phyloP scores from a whole-genome alignment of 2,888 invertebrate species.

The Ellobium chinense region DNA sequence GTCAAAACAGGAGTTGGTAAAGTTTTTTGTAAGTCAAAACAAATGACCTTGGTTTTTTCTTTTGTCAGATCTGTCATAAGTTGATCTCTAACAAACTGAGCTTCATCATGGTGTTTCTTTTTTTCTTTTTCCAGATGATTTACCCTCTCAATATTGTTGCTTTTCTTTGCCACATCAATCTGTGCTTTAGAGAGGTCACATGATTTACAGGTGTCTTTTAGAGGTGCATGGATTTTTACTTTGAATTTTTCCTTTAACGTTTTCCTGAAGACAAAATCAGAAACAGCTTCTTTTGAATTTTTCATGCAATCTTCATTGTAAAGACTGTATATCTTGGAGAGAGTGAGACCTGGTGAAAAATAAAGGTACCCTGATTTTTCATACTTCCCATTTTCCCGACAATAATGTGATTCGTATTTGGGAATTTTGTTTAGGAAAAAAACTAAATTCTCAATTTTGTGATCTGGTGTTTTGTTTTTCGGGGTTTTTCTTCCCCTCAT shows the following conservation, averaged over 20 bases:
- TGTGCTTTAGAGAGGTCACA: constrained; percentile 4
- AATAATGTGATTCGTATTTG: constrained; percentile 18
- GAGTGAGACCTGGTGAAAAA: neutral
- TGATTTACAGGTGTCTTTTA: constrained; percentile 12
- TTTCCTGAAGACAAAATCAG: neutral
- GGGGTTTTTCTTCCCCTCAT: neutral
- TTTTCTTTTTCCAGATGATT: neutral
- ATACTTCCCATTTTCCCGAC: constrained; percentile 2
- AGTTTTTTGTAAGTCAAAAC: constrained; percentile 2
- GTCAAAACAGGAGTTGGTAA: neutral
- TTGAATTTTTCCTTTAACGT: neutral
- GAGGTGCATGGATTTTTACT: neutral
- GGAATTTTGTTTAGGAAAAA: neutral
- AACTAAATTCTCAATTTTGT: constrained; percentile 4
- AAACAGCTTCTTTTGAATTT: neutral
- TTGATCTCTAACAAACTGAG: neutral
- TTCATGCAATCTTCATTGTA: neutral
- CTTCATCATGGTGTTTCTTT: neutral
- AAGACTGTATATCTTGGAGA: neutral
- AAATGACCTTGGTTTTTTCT: constrained; percentile 2
- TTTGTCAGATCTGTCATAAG: neutral
- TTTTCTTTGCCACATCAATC: neutral
- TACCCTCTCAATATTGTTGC: neutral
- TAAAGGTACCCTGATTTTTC: neutral
- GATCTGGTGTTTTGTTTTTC: constrained; percentile 1